Evolutionary conservation across 2,797 vertebrate species (phyloP), one percentile per base, ranked within the genome.

Genomic region (Acridotheres tristis): DNA sequence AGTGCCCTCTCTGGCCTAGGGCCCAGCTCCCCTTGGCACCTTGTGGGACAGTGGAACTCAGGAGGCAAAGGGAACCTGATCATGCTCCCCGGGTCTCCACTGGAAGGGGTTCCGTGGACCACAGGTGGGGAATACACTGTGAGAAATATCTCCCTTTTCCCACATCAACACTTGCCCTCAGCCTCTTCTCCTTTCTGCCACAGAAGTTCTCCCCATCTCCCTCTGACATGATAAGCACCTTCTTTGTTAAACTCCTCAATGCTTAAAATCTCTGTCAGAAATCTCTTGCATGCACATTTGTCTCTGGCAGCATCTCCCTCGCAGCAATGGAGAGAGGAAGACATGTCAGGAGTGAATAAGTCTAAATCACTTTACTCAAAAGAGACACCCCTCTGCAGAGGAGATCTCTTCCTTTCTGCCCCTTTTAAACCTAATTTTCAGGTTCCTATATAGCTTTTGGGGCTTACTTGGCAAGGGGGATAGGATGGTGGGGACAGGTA

Each of bases 1-100:
- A 4, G 8, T 42, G 36, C 21, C 71, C 30, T 51, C 48, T 72
- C 54, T 68, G 34, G 42, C 54, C 63, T 36, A 19, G 23, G 34
- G 23, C 26, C 5, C 65, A 73, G 47, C 19, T 86, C 27, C 19
- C 40, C 36, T 10, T 3, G 12, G 63, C 13, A 67, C 23, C 17
- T 13, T 4, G 2, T 32, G 36, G 25, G 1, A 0, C 3, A 62
- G 26, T 25, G 53, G 16, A 92, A 81, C 20, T 32, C 30, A 63
- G 36, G 40, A 84, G 45, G 61, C 21, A 89, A 80, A 77, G 57
- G 25, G 59, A 92, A 90, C 12, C 18, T 7, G 11, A 54, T 54
- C 10, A 9, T 1, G 1, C 8, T 42, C 22, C n/a, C 38, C 25
- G 2, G 19, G n/a, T 40, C 21, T 74, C 36, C 1, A 4, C 34